Conservation (phyloP, 2,113 vertebrate species). For the Typhlomys cinereus region DNA sequence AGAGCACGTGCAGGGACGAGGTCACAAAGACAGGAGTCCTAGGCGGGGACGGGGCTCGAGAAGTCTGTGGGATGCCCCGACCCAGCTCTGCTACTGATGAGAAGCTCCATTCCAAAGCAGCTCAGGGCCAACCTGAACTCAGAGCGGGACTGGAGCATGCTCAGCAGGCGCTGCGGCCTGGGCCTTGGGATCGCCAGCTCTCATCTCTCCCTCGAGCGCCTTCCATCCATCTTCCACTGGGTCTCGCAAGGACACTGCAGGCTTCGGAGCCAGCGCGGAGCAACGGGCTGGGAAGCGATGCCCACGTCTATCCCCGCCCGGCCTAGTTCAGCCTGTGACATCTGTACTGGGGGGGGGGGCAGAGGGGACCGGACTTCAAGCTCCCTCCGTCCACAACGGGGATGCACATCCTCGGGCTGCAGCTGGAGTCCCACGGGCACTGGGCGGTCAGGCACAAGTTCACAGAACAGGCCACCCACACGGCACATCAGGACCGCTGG, state of each 20-base stretch:
- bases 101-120: neutral
- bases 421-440: constrained; percentile 70
- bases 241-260: neutral
- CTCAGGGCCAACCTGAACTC: rapidly evolving
- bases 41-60: too few relatives aligned
- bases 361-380: rapidly evolving
- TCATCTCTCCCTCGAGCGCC: neutral
- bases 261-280: neutral
- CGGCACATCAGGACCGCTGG: constrained; percentile 60
- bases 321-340: neutral
- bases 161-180: neutral
- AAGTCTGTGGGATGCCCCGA: too few relatives aligned
- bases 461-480: constrained; percentile 75
- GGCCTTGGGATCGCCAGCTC: too few relatives aligned
- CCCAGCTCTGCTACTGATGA: neutral
- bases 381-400: neutral
- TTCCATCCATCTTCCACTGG: neutral
- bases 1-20: rapidly evolving
- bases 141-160: neutral
- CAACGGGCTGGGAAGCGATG: neutral
- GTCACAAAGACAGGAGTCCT: neutral
- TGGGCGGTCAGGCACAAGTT: constrained; percentile 65
- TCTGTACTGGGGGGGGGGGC: neutral
- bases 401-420: constrained; percentile 58
- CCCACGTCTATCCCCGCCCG: rapidly evolving